These are phyloP conservation scores for Amphiprion ocellaris DNA, from an alignment of 2,113 vertebrate genomes.

Conservation along the genomic window DNA sequence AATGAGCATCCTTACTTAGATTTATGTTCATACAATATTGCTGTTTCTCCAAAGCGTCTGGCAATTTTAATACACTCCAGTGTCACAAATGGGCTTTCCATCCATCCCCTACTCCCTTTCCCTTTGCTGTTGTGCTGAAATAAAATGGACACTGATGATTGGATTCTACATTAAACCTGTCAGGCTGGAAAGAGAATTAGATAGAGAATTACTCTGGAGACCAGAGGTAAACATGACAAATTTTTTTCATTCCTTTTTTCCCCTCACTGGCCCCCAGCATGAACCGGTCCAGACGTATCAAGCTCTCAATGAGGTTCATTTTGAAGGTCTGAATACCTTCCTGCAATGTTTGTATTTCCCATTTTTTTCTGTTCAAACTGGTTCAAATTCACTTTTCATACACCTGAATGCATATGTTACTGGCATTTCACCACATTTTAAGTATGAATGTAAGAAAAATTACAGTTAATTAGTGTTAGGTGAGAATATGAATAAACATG, in stretches of 20 bases:
- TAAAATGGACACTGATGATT: slow-evolving; percentile 65
- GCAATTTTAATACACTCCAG: slow-evolving; percentile 28
- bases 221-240: slow-evolving; percentile 58
- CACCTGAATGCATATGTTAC: background rate
- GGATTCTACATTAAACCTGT: slow-evolving; percentile 64
- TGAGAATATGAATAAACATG: background rate
- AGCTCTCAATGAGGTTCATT: slow-evolving; percentile 39
- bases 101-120: background rate
- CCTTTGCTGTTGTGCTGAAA: slow-evolving; percentile 41
- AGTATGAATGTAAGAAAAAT: background rate
- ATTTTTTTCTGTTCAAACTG: slow-evolving; percentile 3
- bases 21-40: slow-evolving; percentile 49
- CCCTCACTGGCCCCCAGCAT: slow-evolving; percentile 11
- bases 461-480: background rate
- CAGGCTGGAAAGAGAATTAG: slow-evolving; percentile 59
- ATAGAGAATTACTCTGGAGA: slow-evolving; percentile 54
- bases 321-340: slow-evolving; percentile 31
- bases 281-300: background rate
- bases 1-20: slow-evolving; percentile 45
- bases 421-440: background rate
- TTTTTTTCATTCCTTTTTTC: slow-evolving; percentile 35
- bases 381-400: slow-evolving; percentile 1
- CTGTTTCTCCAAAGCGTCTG: slow-evolving; percentile 29
- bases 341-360: background rate
- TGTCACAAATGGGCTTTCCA: slow-evolving; percentile 12